These are phyloP conservation scores for Pseudopipra pipra DNA, from an alignment of 2,113 vertebrate species.

Conservation along the genomic window DNA sequence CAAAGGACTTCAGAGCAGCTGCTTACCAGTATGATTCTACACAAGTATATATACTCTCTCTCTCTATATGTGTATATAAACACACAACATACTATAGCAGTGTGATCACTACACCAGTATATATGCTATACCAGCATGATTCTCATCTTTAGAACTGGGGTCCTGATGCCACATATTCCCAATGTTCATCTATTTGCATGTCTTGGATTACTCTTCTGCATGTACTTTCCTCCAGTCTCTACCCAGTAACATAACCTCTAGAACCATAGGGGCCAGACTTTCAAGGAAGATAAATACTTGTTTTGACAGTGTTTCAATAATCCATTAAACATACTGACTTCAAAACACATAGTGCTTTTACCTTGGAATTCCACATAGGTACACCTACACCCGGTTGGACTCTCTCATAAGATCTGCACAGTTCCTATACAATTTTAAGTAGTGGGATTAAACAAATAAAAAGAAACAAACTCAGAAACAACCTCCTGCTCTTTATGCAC, in stretches of 20 bases:
- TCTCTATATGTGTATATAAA: no score
- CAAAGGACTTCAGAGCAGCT: not conserved
- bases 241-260: not conserved
- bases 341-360: not conserved
- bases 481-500: not conserved
- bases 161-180: not conserved
- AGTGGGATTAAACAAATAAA: not conserved
- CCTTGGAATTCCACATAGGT: not conserved
- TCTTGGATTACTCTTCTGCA: not conserved
- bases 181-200: not conserved
- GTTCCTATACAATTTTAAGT: not conserved
- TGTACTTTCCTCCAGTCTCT: not conserved
- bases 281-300: not conserved
- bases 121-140: no score
- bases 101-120: no score
- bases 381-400: not conserved
- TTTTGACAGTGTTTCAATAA: slow-evolving; percentile 12
- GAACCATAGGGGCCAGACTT: not conserved
- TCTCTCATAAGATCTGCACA: not conserved
- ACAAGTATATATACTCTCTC: not conserved
- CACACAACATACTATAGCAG: not conserved
- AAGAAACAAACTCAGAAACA: not conserved
- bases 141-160: not conserved
- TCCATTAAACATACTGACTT: not conserved
- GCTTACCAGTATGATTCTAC: not conserved